Conservation (phyloP, 2,113 vertebrate genomes). For the Todiramphus chloris region DNA sequence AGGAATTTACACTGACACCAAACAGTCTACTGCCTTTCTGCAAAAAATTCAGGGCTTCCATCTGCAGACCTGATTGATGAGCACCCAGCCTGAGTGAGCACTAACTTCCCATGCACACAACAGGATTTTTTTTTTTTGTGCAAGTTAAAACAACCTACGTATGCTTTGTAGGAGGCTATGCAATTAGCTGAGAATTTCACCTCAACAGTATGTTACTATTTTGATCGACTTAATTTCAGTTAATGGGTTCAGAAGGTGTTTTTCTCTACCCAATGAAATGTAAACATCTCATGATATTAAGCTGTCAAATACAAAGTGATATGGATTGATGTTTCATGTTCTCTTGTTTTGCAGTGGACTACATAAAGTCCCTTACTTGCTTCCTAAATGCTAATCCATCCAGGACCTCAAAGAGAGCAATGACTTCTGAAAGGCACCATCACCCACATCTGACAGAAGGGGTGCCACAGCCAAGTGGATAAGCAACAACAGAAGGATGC, state of each 20-base stretch:
- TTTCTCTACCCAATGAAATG: background rate
- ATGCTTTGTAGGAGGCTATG: background rate
- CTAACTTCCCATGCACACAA: background rate
- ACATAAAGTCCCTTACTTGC: background rate
- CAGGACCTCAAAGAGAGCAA: background rate
- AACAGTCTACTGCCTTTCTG: background rate
- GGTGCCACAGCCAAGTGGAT: background rate
- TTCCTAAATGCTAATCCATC: background rate
- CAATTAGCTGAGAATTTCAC: background rate
- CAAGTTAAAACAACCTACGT: background rate
- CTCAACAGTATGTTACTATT: background rate
- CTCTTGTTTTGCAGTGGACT: background rate
- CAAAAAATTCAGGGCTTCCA: background rate
- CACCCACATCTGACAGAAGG: background rate
- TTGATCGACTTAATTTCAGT: background rate
- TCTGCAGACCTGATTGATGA: background rate
- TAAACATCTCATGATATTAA: background rate
- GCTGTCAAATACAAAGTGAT: background rate
- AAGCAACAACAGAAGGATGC: background rate
- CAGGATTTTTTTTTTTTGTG: background rate
- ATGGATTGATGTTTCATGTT: background rate
- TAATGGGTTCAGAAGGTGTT: background rate
- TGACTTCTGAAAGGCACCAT: background rate
- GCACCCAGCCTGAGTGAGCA: background rate
- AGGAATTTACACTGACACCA: background rate